Conservation (phyloP, 2,113 vertebrate species). For the Erythrolamprus reginae region DNA sequence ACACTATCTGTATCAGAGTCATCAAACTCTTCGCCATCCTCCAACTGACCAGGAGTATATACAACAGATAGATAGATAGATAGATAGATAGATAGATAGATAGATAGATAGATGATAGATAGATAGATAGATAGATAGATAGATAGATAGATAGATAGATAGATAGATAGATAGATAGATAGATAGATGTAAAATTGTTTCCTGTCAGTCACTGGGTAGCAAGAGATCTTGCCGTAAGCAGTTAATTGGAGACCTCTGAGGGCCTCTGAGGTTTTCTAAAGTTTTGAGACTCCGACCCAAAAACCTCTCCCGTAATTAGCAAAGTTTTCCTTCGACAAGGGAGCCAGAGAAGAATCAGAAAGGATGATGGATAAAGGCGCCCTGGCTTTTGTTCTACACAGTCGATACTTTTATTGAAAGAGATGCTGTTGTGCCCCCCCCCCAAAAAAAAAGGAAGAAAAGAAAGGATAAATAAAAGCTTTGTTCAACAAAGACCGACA, state of each 20-base stretch:
- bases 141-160: too few relatives aligned
- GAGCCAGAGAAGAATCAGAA: neutral
- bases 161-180: too few relatives aligned
- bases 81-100: too few relatives aligned
- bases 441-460: constrained; percentile 26
- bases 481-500: constrained; percentile 51
- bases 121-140: too few relatives aligned
- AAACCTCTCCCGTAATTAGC: neutral
- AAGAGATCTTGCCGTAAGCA: neutral
- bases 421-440: constrained; percentile 42
- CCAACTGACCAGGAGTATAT: too few relatives aligned
- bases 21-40: too few relatives aligned
- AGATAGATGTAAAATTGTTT: too few relatives aligned
- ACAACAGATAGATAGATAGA: too few relatives aligned
- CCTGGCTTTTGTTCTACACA: constrained; percentile 23
- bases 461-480: constrained; percentile 31
- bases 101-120: too few relatives aligned
- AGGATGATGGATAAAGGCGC: neutral
- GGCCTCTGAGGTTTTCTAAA: neutral
- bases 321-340: neutral
- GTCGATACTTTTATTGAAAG: constrained; percentile 38
- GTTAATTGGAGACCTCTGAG: neutral
- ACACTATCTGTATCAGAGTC: too few relatives aligned
- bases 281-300: neutral
- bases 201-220: neutral